Evolutionary conservation across 2,797 vertebrate genomes (phyloP).

Genomic region (Rhodeus uyekii): DNA sequence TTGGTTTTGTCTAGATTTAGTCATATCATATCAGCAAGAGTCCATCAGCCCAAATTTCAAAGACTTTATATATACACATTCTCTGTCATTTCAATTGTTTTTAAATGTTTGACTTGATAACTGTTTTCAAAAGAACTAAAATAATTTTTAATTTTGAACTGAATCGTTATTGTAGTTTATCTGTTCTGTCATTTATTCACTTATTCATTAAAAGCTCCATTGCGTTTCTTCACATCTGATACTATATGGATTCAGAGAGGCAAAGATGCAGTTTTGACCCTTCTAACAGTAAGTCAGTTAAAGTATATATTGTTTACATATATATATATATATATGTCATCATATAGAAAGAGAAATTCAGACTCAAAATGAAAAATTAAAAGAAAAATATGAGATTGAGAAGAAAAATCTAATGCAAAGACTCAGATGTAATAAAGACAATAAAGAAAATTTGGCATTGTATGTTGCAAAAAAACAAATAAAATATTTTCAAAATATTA

Average conservation of each 20-base stretch:
- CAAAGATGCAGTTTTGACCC: rapidly evolving
- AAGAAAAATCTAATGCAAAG: no score
- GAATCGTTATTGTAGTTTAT: not conserved
- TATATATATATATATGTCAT: no score
- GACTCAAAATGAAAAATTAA: no score
- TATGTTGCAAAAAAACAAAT: no score
- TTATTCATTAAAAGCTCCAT: not conserved
- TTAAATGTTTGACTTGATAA: no score
- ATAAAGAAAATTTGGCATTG: no score
- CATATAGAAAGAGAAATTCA: no score
- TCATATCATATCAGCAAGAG: not conserved
- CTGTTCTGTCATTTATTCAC: not conserved
- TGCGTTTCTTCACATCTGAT: not conserved
- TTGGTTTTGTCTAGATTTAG: not conserved
- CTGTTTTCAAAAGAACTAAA: no score
- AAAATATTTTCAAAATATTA: no score
- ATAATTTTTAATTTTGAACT: not conserved
- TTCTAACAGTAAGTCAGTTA: not conserved
- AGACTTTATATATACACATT: not conserved
- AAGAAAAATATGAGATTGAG: no score
- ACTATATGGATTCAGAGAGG: not conserved
- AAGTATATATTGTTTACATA: no score
- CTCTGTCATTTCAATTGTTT: not conserved
- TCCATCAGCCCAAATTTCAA: not conserved
- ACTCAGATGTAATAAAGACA: no score